phyloP scores from a whole-genome alignment of 2,113 vertebrate genomes.

The Piprites chloris region DNA sequence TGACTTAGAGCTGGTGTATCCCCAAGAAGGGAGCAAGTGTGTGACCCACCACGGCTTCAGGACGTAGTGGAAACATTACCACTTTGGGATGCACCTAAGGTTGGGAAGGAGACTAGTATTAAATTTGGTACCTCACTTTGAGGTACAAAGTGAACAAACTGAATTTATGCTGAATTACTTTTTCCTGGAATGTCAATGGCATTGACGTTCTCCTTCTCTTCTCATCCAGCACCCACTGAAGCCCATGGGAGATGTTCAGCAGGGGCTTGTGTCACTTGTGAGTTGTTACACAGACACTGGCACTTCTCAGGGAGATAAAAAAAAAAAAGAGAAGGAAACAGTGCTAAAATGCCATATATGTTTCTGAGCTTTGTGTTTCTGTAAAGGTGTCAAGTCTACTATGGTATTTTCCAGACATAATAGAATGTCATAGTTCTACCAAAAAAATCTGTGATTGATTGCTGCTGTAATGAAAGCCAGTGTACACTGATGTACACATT shows the following conservation, averaged over 20 bases:
- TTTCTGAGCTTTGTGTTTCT: constrained; percentile 39
- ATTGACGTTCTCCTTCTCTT: background rate
- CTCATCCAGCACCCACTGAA: background rate
- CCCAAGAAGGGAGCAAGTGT: background rate
- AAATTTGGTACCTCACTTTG: background rate
- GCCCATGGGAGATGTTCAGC: background rate
- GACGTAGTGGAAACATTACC: background rate
- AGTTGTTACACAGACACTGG: background rate
- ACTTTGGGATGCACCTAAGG: background rate
- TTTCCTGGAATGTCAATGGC: background rate
- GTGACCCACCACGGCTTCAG: background rate
- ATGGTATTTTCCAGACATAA: constrained; percentile 30
- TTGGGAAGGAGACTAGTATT: background rate
- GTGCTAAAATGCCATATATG: background rate
- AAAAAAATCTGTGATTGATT: constrained; percentile 43
- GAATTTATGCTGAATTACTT: background rate
- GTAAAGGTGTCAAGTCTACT: constrained; percentile 13
- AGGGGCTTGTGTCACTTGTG: background rate
- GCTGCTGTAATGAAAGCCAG: constrained; percentile 28
- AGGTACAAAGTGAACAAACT: background rate
- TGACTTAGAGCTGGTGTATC: background rate
- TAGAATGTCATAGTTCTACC: constrained; percentile 33
- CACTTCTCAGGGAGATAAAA: background rate
- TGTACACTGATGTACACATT: constrained; percentile 8
- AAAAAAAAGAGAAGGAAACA: background rate